Percentiles rank a stretch among this genome's conserved stretches.
These are phyloP conservation scores for Limonius californicus DNA, from an alignment of 1,140 invertebrate genomes.

Conservation along the genomic window DNA sequence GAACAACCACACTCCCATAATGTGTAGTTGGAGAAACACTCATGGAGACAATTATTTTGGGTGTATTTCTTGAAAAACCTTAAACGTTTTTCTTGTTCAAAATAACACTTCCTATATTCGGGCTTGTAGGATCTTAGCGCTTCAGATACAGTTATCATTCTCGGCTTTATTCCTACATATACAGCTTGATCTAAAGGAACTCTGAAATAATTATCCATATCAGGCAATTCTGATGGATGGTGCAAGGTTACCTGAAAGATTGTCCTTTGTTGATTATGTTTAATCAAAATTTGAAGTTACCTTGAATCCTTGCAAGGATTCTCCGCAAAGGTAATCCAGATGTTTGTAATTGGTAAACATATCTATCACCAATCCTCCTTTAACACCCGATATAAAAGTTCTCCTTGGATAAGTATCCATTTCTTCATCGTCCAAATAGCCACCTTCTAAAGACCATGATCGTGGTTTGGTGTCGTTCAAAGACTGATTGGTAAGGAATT, in stretches of 20 bases:
- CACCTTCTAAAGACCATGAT: constrained; percentile 24
- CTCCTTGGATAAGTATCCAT: constrained; percentile 47
- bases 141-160: constrained; percentile 54
- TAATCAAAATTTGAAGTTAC: constrained; percentile 20
- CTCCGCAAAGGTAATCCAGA: constrained; percentile 48
- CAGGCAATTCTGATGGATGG: constrained; percentile 53
- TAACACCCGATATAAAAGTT: constrained; percentile 46
- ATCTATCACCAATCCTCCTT: constrained; percentile 46
- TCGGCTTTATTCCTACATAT: constrained; percentile 51
- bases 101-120: constrained; percentile 60
- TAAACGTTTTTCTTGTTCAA: constrained; percentile 57
- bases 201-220: constrained; percentile 51
- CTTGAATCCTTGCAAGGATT: constrained; percentile 50
- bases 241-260: constrained; percentile 52
- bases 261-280: not conserved
- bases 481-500: too few relatives aligned
- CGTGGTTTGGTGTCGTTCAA: not conserved
- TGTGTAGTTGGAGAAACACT: constrained; percentile 47
- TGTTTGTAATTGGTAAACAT: constrained; percentile 42
- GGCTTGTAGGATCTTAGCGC: constrained; percentile 43
- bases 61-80: constrained; percentile 47
- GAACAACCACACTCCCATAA: constrained; percentile 43
- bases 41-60: constrained; percentile 45
- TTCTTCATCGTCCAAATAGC: constrained; percentile 41
- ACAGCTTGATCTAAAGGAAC: constrained; percentile 53